Evolutionary conservation across 2,888 invertebrate species (phyloP).

Genomic region (Scrobipalpa atriplicella): DNA sequence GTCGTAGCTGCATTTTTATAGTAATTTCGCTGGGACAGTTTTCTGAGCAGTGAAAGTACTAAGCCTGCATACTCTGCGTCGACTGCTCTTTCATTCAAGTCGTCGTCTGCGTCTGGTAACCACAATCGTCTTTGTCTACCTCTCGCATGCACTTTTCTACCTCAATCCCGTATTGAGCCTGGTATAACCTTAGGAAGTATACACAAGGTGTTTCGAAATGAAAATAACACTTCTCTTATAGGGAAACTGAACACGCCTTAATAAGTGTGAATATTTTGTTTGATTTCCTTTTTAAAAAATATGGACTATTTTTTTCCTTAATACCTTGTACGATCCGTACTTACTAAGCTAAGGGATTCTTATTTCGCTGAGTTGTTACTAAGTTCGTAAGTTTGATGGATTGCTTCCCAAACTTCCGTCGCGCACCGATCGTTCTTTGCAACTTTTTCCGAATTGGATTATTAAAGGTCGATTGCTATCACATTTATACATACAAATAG

Average conservation of each 20-base stretch:
- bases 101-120: slow-evolving; percentile 8
- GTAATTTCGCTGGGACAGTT: too few relatives aligned
- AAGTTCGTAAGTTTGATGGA: slow-evolving; percentile 5
- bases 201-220: too few relatives aligned
- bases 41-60: neutral
- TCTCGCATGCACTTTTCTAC: slow-evolving; percentile 11
- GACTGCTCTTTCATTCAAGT: slow-evolving; percentile 13
- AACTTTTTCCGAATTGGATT: slow-evolving; percentile 7
- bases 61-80: slow-evolving; percentile 3
- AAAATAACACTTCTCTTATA: too few relatives aligned
- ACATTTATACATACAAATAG: neutral
- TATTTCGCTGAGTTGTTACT: slow-evolving; percentile 1
- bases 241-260: too few relatives aligned
- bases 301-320: too few relatives aligned
- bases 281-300: too few relatives aligned
- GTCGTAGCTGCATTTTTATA: too few relatives aligned
- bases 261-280: too few relatives aligned
- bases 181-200: neutral
- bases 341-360: slow-evolving; percentile 11
- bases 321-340: neutral
- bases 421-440: neutral
- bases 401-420: slow-evolving; percentile 2
- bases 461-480: slow-evolving; percentile 1
- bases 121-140: slow-evolving; percentile 26
- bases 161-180: slow-evolving; percentile 7